Conservation (phyloP, 2,113 vertebrate species). For the Jaculus jaculus region DNA sequence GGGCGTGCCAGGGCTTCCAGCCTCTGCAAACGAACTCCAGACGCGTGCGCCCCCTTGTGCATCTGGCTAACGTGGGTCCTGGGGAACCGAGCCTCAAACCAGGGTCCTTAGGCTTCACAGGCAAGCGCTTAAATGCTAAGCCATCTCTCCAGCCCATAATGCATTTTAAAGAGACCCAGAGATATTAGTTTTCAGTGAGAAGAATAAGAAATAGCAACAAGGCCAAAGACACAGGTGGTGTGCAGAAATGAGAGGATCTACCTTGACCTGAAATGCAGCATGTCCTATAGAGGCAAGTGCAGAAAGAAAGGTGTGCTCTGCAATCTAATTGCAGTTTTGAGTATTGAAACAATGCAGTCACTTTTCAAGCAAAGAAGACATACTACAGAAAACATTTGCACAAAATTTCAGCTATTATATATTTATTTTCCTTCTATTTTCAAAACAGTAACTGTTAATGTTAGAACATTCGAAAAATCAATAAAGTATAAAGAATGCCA, state of each 20-base stretch:
- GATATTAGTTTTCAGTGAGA: background rate
- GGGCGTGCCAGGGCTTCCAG: too few relatives aligned
- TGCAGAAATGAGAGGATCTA: background rate
- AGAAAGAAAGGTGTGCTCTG: background rate
- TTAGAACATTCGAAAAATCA: slow-evolving; percentile 32
- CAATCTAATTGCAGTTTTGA: background rate
- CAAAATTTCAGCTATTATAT: background rate
- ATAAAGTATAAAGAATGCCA: background rate
- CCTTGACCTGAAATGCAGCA: background rate
- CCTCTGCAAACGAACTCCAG: too few relatives aligned
- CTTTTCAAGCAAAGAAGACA: background rate
- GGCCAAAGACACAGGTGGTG: background rate
- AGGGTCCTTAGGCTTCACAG: too few relatives aligned
- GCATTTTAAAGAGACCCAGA: background rate
- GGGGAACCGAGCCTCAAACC: too few relatives aligned
- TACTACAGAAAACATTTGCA: background rate
- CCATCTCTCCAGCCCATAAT: too few relatives aligned
- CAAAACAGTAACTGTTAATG: slow-evolving; percentile 27
- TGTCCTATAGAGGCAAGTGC: background rate
- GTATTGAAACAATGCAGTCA: background rate
- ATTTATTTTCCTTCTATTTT: slow-evolving; percentile 7
- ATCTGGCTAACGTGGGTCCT: too few relatives aligned
- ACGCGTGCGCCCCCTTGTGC: too few relatives aligned
- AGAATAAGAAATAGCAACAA: background rate
- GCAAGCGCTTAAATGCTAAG: too few relatives aligned